Evolutionary conservation across 2,888 invertebrate genomes (phyloP).

Genomic region (Athrips mouffetella): DNA sequence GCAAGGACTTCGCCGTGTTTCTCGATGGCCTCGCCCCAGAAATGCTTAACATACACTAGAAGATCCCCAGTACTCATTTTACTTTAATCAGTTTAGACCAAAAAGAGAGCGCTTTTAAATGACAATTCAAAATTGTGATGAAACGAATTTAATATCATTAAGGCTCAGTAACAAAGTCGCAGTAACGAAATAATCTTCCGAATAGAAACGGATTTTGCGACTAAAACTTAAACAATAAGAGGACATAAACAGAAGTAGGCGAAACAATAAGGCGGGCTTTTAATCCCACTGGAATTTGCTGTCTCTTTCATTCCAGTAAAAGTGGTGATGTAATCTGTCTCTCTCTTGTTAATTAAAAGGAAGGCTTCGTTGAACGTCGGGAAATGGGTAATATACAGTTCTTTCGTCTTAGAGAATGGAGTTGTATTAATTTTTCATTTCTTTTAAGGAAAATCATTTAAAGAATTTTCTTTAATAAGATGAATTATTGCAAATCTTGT

Average conservation of each 20-base stretch:
- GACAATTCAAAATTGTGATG: too few species aligned
- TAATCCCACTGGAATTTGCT: conserved; percentile 1
- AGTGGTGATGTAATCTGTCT: neutral
- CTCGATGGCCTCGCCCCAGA: too few species aligned
- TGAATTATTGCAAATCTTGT: too few species aligned
- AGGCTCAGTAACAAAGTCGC: neutral
- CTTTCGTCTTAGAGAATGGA: neutral
- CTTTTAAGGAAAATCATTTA: neutral
- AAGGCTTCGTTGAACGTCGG: conserved; percentile 4
- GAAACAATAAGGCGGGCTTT: conserved; percentile 8
- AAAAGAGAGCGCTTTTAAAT: too few species aligned
- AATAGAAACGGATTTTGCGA: conserved; percentile 3
- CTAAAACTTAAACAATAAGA: conserved; percentile 10
- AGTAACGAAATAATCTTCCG: neutral
- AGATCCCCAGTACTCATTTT: too few species aligned
- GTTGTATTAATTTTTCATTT: conserved; percentile 12
- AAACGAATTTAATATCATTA: too few species aligned
- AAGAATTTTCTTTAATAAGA: too few species aligned
- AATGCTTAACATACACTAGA: too few species aligned
- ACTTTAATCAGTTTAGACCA: too few species aligned
- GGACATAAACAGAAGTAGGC: neutral
- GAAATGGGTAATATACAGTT: conserved; percentile 10
- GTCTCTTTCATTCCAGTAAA: neutral
- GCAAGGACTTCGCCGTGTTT: too few species aligned
- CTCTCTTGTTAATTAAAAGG: conserved; percentile 4